phyloP scores from a whole-genome alignment of 1,140 invertebrate species.

The Neelides sp. region DNA sequence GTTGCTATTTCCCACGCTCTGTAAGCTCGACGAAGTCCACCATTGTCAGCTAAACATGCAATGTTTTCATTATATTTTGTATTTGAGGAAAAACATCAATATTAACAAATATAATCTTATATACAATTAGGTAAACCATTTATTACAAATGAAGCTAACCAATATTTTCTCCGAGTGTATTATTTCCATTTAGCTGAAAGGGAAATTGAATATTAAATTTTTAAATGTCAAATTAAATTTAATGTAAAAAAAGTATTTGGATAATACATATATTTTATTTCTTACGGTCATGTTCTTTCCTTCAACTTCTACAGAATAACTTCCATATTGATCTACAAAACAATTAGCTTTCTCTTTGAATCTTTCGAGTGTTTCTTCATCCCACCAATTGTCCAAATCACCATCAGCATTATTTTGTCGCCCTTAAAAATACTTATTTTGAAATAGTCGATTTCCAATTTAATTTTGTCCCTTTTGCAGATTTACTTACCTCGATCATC shows the following conservation, averaged over 20 bases:
- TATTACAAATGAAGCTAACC: too few relatives aligned
- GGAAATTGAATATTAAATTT: neutral
- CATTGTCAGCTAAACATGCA: conserved; percentile 85
- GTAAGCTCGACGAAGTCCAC: conserved; percentile 66
- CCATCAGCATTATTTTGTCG: conserved; percentile 11
- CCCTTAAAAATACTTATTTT: conserved; percentile 2
- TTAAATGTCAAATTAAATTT: neutral
- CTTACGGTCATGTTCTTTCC: too few relatives aligned
- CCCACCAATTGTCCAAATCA: conserved; percentile 21
- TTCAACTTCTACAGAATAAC: conserved; percentile 3
- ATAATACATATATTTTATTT: too few relatives aligned
- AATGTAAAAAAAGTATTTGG: neutral
- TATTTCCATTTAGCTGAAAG: conserved; percentile 16
- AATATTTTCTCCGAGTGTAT: conserved; percentile 21
- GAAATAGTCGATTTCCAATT: too few relatives aligned
- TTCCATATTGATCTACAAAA: conserved; percentile 15
- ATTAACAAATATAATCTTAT: too few relatives aligned
- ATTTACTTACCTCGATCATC: conserved; percentile 14
- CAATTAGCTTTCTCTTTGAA: conserved; percentile 13
- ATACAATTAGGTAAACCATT: too few relatives aligned
- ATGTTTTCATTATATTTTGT: too few relatives aligned
- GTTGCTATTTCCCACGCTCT: conserved; percentile 51
- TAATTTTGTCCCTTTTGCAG: too few relatives aligned
- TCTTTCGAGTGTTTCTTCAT: conserved; percentile 3
- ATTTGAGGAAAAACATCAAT: too few relatives aligned